Base-by-base conservation (phyloP, 2,797 vertebrate genomes). In the Alectoris magna region DNA sequence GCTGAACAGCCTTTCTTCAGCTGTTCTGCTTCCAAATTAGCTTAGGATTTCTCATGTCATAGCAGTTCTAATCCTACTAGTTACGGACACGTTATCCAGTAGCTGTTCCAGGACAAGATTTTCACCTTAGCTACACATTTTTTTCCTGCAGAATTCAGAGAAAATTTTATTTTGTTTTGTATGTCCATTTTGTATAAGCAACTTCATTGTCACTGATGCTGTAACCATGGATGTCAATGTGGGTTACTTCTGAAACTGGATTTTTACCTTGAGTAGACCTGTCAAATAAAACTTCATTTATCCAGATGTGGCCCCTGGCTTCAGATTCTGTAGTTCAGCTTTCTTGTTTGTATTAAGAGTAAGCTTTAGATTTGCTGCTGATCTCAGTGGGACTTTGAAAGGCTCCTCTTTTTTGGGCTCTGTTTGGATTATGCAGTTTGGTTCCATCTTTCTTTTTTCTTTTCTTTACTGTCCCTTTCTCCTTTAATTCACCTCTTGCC, bases 1-100 rank as follows among this genome's bases (percentile, higher is more conserved):
- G 84, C 74, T 93, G 60, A 95, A 95, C 84, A 93, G 92, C 67
- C 91, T 94, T 92, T 94, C 91, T 95, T 95, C 84, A 88, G 86
- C 91, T 94, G 86, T 88, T 94, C 86, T 91, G 58, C 79, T 85
- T 94, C 63, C 41, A 94, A 97, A 96, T 97, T 96, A 94, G 81
- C 59, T 91, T 77, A 91, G 91, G 95, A 91, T 94, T 96, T 91
- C 91, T 94, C 86, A 81, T 85, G 75, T 90, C 88, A 64, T 91
- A 83, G 91, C 87, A 94, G 79, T 77, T 83, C 71, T 97, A 95
- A 96, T 96, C 95, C 73, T 91, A 85, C 91, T 85, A 80, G 82
- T 96, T 95, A 96, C 46, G 43, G 63, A 39, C 69, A 90, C 87
- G 79, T 78, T 91, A 93, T 76, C 78, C 78, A 87, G 78, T 62